Evolutionary conservation across 92 coral and sea anemone genomes (phyloP).

Genomic region (Bergia puertoricense): DNA sequence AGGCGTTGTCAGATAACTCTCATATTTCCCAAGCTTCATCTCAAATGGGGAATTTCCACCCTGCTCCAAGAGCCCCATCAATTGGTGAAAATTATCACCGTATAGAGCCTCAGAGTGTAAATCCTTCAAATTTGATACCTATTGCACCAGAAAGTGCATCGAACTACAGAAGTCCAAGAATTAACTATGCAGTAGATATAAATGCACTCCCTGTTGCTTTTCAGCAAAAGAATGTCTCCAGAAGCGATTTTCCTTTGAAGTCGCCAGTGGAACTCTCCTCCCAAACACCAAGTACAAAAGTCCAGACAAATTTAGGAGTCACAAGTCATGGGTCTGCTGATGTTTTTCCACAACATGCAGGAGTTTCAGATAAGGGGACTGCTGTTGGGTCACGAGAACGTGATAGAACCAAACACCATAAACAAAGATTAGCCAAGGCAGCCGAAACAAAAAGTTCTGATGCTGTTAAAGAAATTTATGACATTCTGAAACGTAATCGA

Average conservation of each 20-base stretch:
- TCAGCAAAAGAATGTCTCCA: not conserved
- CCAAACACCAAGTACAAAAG: not conserved
- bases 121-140: conserved; percentile 17
- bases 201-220: conserved; percentile 17
- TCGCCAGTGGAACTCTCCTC: not conserved
- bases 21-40: not conserved
- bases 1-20: not conserved
- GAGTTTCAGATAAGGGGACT: not conserved
- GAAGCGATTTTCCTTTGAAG: not conserved
- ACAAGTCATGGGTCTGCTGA: not conserved
- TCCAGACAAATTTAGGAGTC: not conserved
- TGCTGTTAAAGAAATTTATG: conserved; percentile 60
- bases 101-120: not conserved
- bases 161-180: not conserved
- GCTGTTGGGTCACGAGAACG: not conserved
- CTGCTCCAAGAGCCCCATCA: not conserved
- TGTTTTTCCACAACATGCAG: not conserved
- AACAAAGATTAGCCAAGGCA: conserved; percentile 3
- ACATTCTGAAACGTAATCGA: conserved; percentile 64
- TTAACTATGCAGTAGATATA: conserved; percentile 11
- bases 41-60: conserved; percentile 2
- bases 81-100: not conserved
- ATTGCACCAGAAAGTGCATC: not conserved
- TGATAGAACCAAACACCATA: not conserved
- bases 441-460: conserved; percentile 63